These are phyloP conservation scores for Perizoma flavofasciatum DNA, from an alignment of 2,888 invertebrate species.

Conservation along the genomic window DNA sequence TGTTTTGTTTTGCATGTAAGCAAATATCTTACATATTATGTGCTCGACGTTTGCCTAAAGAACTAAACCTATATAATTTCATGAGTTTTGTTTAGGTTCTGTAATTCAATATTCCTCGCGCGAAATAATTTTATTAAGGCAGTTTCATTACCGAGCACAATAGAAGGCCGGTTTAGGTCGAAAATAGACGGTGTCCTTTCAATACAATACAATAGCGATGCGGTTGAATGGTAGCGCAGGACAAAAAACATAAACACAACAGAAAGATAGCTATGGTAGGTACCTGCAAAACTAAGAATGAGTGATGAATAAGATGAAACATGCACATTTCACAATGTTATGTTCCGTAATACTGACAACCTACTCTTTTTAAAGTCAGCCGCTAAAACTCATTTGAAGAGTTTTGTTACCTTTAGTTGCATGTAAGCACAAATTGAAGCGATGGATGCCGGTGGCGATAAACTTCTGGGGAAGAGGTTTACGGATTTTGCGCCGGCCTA, in stretches of 20 bases:
- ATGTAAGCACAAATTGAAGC: no score
- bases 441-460: no score
- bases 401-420: no score
- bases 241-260: slow-evolving; percentile 46
- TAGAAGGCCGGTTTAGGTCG: slow-evolving; percentile 29
- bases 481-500: no score
- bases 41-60: not conserved
- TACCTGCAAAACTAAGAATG: not conserved
- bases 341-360: no score
- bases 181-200: slow-evolving; percentile 35
- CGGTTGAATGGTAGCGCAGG: slow-evolving; percentile 54
- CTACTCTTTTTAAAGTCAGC: no score
- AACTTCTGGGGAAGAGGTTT: no score
- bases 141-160: slow-evolving; percentile 39
- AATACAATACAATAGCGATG: slow-evolving; percentile 41
- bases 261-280: not conserved
- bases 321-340: not conserved
- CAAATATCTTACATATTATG: no score
- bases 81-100: not conserved
- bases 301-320: not conserved
- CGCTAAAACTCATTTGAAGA: no score
- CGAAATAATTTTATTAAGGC: slow-evolving; percentile 29
- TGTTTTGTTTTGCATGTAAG: no score
- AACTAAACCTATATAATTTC: not conserved
- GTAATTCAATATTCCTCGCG: slow-evolving; percentile 16